These are phyloP conservation scores for Orthosia gracilis DNA, from an alignment of 2,888 invertebrate genomes.

Conservation along the genomic window DNA sequence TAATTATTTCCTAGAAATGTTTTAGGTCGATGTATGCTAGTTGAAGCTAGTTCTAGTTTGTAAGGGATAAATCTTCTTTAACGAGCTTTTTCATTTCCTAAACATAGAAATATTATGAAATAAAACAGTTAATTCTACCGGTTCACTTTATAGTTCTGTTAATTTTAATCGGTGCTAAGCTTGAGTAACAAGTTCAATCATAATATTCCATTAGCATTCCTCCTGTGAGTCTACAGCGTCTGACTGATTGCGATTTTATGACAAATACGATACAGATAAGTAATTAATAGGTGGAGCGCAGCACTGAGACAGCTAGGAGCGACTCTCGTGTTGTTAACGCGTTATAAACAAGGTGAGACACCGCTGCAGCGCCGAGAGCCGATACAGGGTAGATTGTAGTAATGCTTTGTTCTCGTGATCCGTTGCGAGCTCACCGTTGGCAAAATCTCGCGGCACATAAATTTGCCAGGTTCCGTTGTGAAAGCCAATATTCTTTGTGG, in stretches of 20 bases:
- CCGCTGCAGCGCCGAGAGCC: conserved; percentile 12
- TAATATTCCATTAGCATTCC: conserved; percentile 30
- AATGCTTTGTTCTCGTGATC: conserved; percentile 83
- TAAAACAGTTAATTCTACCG: not conserved
- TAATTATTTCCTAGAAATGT: conserved; percentile 24
- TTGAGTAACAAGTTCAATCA: conserved; percentile 44
- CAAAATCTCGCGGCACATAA: conserved; percentile 89
- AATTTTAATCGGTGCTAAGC: conserved; percentile 17
- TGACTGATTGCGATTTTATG: conserved; percentile 53
- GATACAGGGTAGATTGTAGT: conserved; percentile 67
- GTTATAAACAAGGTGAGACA: conserved; percentile 59
- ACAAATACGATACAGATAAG: conserved; percentile 57
- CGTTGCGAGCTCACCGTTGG: conserved; percentile 77
- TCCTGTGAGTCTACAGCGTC: conserved; percentile 12
- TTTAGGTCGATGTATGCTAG: conserved; percentile 8
- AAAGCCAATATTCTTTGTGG: conserved; percentile 91
- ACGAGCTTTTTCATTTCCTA: conserved; percentile 40
- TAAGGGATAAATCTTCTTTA: conserved; percentile 32
- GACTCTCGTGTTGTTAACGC: conserved; percentile 60
- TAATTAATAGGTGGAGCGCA: conserved; percentile 58
- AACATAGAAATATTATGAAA: conserved; percentile 24
- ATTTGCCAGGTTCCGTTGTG: conserved; percentile 90
- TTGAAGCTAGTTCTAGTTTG: not conserved
- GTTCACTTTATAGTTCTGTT: conserved; percentile 16
- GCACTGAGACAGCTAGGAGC: conserved; percentile 40